Base-by-base conservation (phyloP, 64 coral and sea anemone genomes). In the Actinia tenebrosa region DNA sequence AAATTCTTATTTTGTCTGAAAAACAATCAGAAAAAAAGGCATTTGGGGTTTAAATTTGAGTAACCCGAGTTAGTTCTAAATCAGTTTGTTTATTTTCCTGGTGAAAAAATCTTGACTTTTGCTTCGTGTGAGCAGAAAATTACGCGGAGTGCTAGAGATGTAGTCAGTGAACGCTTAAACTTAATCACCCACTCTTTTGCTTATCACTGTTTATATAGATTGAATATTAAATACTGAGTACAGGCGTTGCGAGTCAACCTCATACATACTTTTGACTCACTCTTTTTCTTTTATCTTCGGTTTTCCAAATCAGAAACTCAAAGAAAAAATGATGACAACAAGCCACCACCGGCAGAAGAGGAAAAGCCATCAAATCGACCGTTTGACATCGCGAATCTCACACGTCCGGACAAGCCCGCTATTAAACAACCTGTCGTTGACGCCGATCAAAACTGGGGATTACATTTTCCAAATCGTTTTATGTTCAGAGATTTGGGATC, bases 301-400 rank as follows among this genome's bases (percentile, higher is more conserved):
- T 27, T n/a, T 25, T 23, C 47, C 66, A 93, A 90, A 69, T 72
- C 75, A 45, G 77, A 89, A 16, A 53, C 10, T 16, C 55, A 86
- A 85, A 84, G 77, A 71, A 79, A 53, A 3, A 72, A 71, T 78
- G 91, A 92, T 87, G 46, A 64, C 10, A 86, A 84, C 14, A 83
- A 81, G 44, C 46, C 56, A 10, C 19, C 10, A 23, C 63, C 60
- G 54, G 78, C 50, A 72, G 71, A 26, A 5, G 86, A 83, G 20
- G 61, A 45, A 2, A 87, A 82, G 42, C 19, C 84, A 17, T 90
- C 94, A 10, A 93, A 22, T 23, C 91, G 94, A 72, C 94, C 94
- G 20, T 96, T 93, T 78, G 94, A 96, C 82, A 96, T 96, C 61
- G 94, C 81, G 22, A 96, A 96, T 89, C 86, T 96, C 17, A 93